Conservation (phyloP, 2,797 vertebrate species). For the Dendrocincla fuliginosa region DNA sequence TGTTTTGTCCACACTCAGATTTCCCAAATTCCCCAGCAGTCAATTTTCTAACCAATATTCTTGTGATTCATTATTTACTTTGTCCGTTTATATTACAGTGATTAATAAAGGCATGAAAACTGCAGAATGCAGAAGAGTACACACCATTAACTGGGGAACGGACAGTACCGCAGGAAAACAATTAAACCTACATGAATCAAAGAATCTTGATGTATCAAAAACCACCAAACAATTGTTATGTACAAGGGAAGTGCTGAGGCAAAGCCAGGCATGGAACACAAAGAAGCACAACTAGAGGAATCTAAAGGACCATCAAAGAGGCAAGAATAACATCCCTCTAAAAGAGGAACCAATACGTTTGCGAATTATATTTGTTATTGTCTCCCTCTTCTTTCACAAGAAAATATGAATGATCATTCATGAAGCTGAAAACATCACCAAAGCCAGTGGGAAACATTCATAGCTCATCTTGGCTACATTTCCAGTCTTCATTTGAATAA, state of each 20-base stretch:
- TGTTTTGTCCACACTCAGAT: background rate
- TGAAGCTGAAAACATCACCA: background rate
- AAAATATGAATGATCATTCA: slow-evolving; percentile 58
- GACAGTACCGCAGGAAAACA: background rate
- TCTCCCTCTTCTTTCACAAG: slow-evolving; percentile 37
- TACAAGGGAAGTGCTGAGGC: background rate
- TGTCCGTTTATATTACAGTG: background rate
- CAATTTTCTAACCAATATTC: background rate
- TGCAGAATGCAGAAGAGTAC: background rate
- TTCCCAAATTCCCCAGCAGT: background rate
- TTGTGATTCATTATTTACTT: background rate
- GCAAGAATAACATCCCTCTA: background rate
- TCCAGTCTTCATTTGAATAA: slow-evolving; percentile 41
- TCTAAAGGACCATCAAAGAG: background rate
- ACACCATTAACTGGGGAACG: background rate
- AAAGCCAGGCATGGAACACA: background rate
- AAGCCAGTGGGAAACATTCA: slow-evolving; percentile 50
- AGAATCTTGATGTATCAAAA: background rate
- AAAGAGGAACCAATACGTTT: background rate
- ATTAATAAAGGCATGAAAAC: background rate
- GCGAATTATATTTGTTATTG: background rate
- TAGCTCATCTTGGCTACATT: slow-evolving; percentile 48
- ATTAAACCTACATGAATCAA: background rate
- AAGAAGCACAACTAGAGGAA: background rate
- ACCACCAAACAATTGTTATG: background rate